Evolutionary conservation across 2,113 vertebrate genomes (phyloP).

Genomic region (Callorhinus ursinus): DNA sequence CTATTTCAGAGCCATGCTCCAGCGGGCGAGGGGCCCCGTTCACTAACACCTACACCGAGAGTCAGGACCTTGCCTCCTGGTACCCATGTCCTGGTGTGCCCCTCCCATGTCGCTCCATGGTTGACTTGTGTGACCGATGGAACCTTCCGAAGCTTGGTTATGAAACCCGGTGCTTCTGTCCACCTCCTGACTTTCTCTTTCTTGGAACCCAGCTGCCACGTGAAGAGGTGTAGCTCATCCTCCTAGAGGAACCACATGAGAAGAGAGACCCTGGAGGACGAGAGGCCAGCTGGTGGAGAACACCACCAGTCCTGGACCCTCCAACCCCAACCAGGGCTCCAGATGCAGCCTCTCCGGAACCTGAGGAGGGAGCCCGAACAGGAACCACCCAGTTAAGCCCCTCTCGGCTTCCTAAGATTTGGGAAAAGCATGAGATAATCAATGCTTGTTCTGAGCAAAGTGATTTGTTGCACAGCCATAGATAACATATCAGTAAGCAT

Average conservation of each 20-base stretch:
- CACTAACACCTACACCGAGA: fast-evolving
- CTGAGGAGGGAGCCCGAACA: fast-evolving
- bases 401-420: neutral
- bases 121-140: too few relatives aligned
- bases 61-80: neutral
- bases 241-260: neutral
- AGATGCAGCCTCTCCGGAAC: fast-evolving
- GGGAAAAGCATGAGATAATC: neutral
- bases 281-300: neutral
- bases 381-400: neutral
- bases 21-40: neutral
- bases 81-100: fast-evolving
- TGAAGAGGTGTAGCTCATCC: neutral
- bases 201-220: too few relatives aligned
- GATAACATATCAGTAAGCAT: fast-evolving
- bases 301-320: too few relatives aligned
- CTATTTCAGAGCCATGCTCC: neutral
- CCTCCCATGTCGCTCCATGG: fast-evolving
- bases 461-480: neutral
- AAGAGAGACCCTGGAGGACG: neutral
- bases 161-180: fast-evolving
- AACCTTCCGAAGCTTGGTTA: neutral
- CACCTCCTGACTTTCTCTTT: neutral
- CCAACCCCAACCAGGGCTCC: neutral
- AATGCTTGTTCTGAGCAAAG: neutral